Evolutionary conservation across 2,113 vertebrate species (phyloP).

Genomic region (Mustela lutreola): DNA sequence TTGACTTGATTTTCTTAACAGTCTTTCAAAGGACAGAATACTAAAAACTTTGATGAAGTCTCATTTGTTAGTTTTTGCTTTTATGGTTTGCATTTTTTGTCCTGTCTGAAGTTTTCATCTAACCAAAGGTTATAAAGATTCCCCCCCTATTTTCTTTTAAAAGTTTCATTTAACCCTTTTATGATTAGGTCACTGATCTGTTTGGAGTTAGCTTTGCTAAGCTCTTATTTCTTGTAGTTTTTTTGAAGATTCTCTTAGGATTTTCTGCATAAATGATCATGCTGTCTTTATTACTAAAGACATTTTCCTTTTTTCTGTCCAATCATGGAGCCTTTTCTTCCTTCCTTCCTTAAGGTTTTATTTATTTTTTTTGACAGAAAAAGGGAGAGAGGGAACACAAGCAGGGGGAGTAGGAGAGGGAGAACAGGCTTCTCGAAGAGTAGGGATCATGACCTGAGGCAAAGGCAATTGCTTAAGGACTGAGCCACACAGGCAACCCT

Average conservation of each 20-base stretch:
- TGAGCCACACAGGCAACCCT: too few species aligned
- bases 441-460: too few species aligned
- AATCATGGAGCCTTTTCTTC: neutral
- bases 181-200: neutral
- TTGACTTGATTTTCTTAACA: constrained; percentile 32
- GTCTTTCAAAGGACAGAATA: neutral
- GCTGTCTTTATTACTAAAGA: constrained; percentile 6
- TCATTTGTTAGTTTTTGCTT: neutral
- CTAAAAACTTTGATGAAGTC: neutral
- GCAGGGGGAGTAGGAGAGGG: too few species aligned
- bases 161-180: constrained; percentile 14
- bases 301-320: neutral
- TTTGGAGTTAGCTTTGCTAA: constrained; percentile 26
- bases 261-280: neutral
- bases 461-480: too few species aligned
- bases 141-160: neutral
- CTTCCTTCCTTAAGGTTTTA: neutral
- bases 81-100: neutral
- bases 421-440: too few species aligned
- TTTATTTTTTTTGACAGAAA: too few species aligned
- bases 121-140: neutral
- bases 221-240: neutral
- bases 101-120: neutral
- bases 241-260: neutral
- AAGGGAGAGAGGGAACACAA: too few species aligned